Percentiles rank a stretch among this genome's conserved stretches.
phyloP scores from a whole-genome alignment of 37 sponge, comb jelly and placozoan genomes.

The Cliona cf. orientalis region DNA sequence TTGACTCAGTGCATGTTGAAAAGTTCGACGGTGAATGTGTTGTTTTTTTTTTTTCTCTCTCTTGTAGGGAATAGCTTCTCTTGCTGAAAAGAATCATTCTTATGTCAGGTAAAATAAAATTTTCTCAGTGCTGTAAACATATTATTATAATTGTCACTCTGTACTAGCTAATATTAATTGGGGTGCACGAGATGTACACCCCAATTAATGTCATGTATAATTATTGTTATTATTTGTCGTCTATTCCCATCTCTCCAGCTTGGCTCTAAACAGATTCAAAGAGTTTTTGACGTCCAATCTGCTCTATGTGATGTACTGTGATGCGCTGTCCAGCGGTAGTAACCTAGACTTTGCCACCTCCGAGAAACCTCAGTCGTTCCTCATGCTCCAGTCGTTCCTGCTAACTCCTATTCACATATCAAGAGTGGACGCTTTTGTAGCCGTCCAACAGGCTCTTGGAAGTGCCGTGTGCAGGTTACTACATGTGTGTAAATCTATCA shows the following conservation, averaged over 20 bases:
- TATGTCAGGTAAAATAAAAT: slow-evolving; percentile 22
- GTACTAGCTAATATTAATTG: too few relatives aligned
- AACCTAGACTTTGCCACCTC: slow-evolving; percentile 26
- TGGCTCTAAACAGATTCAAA: slow-evolving; percentile 32
- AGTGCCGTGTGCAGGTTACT: slow-evolving; percentile 37
- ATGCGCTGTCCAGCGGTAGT: slow-evolving; percentile 37
- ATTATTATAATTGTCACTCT: not conserved
- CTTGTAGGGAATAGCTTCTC: slow-evolving; percentile 33
- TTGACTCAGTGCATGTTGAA: not conserved
- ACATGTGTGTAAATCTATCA: not conserved
- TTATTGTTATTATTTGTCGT: too few relatives aligned
- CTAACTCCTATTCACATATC: slow-evolving; percentile 32
- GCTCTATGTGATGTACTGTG: slow-evolving; percentile 44
- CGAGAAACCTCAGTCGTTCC: not conserved
- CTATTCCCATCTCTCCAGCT: too few relatives aligned
- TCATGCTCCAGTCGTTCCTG: not conserved
- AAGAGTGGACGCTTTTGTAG: slow-evolving; percentile 37
- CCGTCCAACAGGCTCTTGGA: slow-evolving; percentile 24
- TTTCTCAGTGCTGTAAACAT: not conserved
- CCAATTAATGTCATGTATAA: too few relatives aligned
- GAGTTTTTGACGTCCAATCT: slow-evolving; percentile 69
- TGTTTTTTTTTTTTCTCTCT: not conserved
- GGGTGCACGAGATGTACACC: too few relatives aligned
- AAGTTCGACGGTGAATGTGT: not conserved
- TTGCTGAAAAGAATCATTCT: slow-evolving; percentile 11